phyloP scores from a whole-genome alignment of 2,113 vertebrate genomes.

The Zosterops borbonicus region DNA sequence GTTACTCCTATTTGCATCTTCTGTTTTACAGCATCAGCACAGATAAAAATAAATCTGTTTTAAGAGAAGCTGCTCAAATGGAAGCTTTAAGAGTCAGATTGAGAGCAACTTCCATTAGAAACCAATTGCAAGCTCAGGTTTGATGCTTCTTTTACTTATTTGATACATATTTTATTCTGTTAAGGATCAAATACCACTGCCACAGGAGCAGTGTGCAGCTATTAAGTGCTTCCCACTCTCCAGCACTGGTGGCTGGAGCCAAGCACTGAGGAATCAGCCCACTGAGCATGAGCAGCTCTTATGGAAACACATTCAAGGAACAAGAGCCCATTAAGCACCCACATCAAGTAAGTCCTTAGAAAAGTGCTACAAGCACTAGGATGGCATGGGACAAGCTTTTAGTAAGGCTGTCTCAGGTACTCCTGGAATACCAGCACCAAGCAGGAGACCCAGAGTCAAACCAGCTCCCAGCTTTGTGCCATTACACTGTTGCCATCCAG shows the following conservation, averaged over 20 bases:
- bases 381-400: not conserved
- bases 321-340: not conserved
- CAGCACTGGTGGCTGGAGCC: not conserved
- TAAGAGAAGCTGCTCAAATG: not conserved
- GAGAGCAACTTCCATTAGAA: not conserved
- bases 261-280: not conserved
- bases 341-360: not conserved
- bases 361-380: not conserved
- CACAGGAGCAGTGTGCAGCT: not conserved
- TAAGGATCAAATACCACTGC: not conserved
- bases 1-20: not conserved
- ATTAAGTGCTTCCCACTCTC: not conserved
- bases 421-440: not conserved
- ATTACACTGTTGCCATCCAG: not conserved
- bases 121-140: not conserved
- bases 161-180: not conserved
- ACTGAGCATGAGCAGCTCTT: rapidly evolving
- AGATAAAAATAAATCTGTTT: not conserved
- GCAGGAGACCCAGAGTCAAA: not conserved
- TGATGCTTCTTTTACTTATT: not conserved
- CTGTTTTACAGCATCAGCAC: not conserved
- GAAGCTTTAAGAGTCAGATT: not conserved
- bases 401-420: not conserved
- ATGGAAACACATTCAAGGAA: not conserved
- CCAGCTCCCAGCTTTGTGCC: not conserved